phyloP scores from a whole-genome alignment of 2,888 invertebrate genomes.

The Malthinus seriepunctatus region DNA sequence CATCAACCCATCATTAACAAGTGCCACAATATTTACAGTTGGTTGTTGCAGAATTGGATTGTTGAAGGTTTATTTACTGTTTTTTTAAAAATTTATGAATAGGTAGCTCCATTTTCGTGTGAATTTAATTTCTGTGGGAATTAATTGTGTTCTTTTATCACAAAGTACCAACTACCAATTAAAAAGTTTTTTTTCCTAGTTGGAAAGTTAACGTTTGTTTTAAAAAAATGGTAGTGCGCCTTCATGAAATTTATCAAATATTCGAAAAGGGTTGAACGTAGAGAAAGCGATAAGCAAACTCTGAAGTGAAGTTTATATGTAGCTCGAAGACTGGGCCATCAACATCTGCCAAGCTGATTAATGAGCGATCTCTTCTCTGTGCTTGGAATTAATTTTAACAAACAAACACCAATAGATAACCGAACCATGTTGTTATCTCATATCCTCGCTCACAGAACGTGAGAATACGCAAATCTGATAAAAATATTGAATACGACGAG shows the following conservation, averaged over 20 bases:
- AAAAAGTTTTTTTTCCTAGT: too few species aligned
- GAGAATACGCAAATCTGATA: constrained; percentile 56
- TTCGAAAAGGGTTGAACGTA: constrained; percentile 6
- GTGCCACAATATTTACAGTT: too few species aligned
- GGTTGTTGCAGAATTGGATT: too few species aligned
- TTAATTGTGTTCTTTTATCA: constrained; percentile 2
- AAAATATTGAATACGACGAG: constrained; percentile 50
- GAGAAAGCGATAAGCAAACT: constrained; percentile 2
- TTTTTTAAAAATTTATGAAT: constrained; percentile 2
- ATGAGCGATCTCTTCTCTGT: constrained; percentile 50
- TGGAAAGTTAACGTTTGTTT: too few species aligned
- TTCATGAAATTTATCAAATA: constrained; percentile 1
- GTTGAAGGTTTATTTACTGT: background rate
- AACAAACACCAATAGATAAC: constrained; percentile 53
- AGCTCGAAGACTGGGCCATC: constrained; percentile 32
- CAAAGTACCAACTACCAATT: too few species aligned
- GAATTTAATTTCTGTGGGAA: constrained; percentile 6
- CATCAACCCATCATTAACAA: too few species aligned
- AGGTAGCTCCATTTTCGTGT: background rate
- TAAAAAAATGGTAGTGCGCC: background rate
- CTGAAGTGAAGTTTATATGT: constrained; percentile 1
- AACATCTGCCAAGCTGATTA: constrained; percentile 47
- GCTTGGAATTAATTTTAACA: constrained; percentile 53
- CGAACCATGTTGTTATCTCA: constrained; percentile 47
- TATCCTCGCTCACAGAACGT: constrained; percentile 50